phyloP scores from a whole-genome alignment of 2,797 vertebrate genomes.

The Molossus molossus region DNA sequence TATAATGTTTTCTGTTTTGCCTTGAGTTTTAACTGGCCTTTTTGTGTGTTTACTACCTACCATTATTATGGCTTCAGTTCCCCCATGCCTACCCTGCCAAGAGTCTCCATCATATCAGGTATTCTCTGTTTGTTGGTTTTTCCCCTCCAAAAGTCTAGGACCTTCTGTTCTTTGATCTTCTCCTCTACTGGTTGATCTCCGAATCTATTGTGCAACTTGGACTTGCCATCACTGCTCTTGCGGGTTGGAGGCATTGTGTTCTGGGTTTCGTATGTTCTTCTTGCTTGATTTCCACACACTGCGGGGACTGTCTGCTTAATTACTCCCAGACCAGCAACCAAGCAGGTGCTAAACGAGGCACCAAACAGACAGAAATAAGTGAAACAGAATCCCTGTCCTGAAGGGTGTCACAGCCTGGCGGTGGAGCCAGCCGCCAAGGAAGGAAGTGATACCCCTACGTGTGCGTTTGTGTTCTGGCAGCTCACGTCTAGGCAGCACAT shows the following conservation, averaged over 20 bases:
- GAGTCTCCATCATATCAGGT: not conserved
- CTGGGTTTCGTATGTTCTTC: not conserved
- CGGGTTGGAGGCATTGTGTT: not conserved
- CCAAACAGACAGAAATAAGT: not conserved
- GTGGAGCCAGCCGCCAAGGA: not conserved
- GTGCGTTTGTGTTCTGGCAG: not conserved
- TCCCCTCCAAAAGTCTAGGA: not conserved
- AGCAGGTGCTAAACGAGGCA: not conserved
- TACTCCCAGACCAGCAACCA: not conserved
- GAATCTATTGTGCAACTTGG: not conserved
- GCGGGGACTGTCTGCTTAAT: not conserved
- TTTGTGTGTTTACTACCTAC: not conserved
- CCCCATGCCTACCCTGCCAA: accelerated
- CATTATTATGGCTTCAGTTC: not conserved
- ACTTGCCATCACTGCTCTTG: not conserved
- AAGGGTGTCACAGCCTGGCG: not conserved
- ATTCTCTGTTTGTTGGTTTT: not conserved
- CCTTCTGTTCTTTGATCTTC: not conserved
- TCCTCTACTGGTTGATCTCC: not conserved
- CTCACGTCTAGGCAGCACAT: not conserved
- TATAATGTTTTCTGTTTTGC: not conserved
- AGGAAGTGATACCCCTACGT: not conserved
- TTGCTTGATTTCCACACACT: conserved; percentile 35
- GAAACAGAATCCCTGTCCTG: not conserved
- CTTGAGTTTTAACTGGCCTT: conserved; percentile 7